These are phyloP conservation scores for Naso thynnoides DNA, from an alignment of 2,797 vertebrate genomes.

Conservation along the genomic window DNA sequence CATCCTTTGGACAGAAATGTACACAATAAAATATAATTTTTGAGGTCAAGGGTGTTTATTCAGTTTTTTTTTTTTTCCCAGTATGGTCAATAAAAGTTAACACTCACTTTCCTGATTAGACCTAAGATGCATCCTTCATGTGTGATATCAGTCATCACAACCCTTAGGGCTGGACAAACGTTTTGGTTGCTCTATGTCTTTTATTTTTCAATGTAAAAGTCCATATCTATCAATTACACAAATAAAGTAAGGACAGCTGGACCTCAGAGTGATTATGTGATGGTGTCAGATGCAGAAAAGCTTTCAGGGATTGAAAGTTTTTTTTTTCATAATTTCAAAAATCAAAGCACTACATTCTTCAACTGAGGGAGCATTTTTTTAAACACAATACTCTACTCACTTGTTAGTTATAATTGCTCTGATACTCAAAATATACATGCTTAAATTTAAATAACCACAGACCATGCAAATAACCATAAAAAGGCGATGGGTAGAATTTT, in stretches of 20 bases:
- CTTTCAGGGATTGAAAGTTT: background rate
- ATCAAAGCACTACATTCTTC: background rate
- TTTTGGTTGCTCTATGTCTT: background rate
- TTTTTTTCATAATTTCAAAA: background rate
- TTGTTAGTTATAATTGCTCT: too few relatives aligned
- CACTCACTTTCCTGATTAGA: constrained; percentile 1
- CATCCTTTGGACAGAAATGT: background rate
- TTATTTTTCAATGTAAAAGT: background rate
- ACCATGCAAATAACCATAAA: too few relatives aligned
- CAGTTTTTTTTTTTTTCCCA: too few relatives aligned
- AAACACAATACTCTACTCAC: too few relatives aligned
- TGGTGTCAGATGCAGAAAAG: background rate
- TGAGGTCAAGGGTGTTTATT: too few relatives aligned
- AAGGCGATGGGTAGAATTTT: too few relatives aligned
- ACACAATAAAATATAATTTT: too few relatives aligned
- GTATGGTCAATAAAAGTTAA: background rate
- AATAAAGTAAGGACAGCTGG: background rate
- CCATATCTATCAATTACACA: background rate
- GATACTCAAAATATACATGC: too few relatives aligned
- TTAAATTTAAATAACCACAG: too few relatives aligned
- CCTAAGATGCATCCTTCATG: background rate
- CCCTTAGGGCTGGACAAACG: background rate
- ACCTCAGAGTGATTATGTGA: background rate
- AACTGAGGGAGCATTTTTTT: background rate
- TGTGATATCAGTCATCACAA: background rate